These are phyloP conservation scores for Empis stercorea DNA, from an alignment of 2,888 invertebrate species.

Conservation along the genomic window DNA sequence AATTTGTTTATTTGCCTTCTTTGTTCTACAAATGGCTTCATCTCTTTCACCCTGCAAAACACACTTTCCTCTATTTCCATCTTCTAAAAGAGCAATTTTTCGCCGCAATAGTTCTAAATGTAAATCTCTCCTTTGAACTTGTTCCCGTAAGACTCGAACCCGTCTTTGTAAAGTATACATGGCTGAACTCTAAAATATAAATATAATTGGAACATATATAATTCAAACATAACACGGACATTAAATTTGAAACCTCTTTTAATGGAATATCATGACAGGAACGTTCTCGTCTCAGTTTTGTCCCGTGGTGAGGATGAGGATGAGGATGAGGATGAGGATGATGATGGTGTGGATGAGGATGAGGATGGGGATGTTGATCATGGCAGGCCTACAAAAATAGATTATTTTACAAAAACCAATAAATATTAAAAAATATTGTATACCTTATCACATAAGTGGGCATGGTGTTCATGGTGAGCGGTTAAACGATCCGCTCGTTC, in stretches of 20 bases:
- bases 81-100: conserved; percentile 75
- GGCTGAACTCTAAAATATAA: conserved; percentile 54
- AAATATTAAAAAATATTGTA: conserved; percentile 8
- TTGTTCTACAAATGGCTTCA: conserved; percentile 53
- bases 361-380: not conserved
- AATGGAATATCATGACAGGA: conserved; percentile 68
- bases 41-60: conserved; percentile 53
- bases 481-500: conserved; percentile 65
- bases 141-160: conserved; percentile 73
- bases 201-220: no score
- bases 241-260: conserved; percentile 49
- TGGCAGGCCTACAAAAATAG: not conserved
- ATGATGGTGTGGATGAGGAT: conserved; percentile 16
- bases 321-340: conserved; percentile 13
- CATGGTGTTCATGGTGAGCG: conserved; percentile 26
- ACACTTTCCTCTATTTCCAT: conserved; percentile 49
- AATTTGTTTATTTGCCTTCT: conserved; percentile 69
- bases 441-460: conserved; percentile 17
- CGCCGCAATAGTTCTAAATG: conserved; percentile 80
- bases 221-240: no score
- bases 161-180: conserved; percentile 80
- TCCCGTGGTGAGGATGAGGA: conserved; percentile 37
- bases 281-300: conserved; percentile 62
- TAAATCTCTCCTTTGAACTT: conserved; percentile 80
- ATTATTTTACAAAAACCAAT: not conserved